phyloP scores from a whole-genome alignment of 2,113 vertebrate genomes.

The Ascaphus truei region DNA sequence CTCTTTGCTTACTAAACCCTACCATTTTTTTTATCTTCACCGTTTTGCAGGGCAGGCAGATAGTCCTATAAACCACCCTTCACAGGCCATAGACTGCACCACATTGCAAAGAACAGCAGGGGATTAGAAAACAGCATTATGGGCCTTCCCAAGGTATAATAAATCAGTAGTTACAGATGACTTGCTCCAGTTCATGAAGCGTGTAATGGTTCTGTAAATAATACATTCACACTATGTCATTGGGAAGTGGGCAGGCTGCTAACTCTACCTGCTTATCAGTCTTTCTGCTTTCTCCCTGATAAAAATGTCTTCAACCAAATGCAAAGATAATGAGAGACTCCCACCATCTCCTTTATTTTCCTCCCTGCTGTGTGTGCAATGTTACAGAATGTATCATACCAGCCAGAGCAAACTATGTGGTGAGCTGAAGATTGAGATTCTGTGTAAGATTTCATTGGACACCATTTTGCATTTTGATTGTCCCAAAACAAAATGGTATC shows the following conservation, averaged over 20 bases:
- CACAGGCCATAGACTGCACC: neutral
- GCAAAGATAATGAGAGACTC: neutral
- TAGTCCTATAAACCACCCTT: neutral
- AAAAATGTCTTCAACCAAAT: neutral
- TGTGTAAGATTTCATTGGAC: too few species aligned
- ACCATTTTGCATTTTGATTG: neutral
- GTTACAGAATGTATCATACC: too few species aligned
- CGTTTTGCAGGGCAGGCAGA: constrained; percentile 16
- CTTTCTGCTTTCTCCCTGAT: neutral
- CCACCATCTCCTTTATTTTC: neutral
- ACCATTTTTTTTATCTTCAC: constrained; percentile 6
- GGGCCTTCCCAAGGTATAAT: neutral
- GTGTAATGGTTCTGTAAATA: constrained; percentile 15
- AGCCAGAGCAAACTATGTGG: neutral
- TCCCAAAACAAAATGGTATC: neutral
- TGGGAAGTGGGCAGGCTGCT: neutral
- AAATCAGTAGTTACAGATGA: neutral
- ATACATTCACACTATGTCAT: constrained; percentile 12
- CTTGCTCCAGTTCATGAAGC: neutral
- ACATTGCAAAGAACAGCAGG: neutral
- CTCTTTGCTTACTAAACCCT: neutral
- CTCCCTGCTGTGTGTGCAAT: neutral
- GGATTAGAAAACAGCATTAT: neutral
- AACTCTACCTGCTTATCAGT: neutral
- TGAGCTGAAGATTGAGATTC: neutral